Evolutionary conservation across 2,888 invertebrate species (phyloP), one percentile per base, ranked within the genome.

Genomic region (Agrotis ipsilon): DNA sequence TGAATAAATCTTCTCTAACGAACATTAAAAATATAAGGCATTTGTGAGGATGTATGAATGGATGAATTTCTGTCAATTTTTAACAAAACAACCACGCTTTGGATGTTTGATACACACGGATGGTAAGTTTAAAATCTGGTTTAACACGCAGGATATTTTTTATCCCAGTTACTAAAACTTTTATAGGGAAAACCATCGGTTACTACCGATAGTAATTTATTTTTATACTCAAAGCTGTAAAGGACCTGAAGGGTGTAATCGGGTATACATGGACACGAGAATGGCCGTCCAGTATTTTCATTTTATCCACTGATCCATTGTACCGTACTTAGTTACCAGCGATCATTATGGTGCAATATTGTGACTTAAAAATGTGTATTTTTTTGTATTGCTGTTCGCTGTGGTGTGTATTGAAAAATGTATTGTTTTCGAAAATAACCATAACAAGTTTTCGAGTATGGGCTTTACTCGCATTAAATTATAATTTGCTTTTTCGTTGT

Each of bases 161-260:
- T 39, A 39, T 39, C 11, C 39, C 39, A 39, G 39, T 32, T 27
- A 27, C 27, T 5, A 27, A 13, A 11, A 18, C 0, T 11, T 14
- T 3, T 6, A 16, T 16, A 13, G 19, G 19, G 11, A 51, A 51
- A 51, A 16, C 19, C 5, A 7, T 11, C 14, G 0, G 11, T 11
- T 18, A 54, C 16, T 43, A 43, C 39, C 4, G 21, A 43, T 16
- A 39, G 21, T n/a, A 19, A 51, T 74, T 66, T 51, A 55, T 52
- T 43, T n/a, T 46, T 19, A 68, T 3, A 18, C 9, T 3, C 16
- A 62, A 39, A 58, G 59, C 16, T 46, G 24, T 46, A 16, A 59
- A 11, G 16, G 13, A 55, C 21, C 18, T 59, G 32, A 60, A 76
- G 74, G 67, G 81, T 77, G 83, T 77, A 85, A 85, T 85, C 81